Base-by-base conservation (phyloP, 2,113 vertebrate genomes). In the Nibea coibor region DNA sequence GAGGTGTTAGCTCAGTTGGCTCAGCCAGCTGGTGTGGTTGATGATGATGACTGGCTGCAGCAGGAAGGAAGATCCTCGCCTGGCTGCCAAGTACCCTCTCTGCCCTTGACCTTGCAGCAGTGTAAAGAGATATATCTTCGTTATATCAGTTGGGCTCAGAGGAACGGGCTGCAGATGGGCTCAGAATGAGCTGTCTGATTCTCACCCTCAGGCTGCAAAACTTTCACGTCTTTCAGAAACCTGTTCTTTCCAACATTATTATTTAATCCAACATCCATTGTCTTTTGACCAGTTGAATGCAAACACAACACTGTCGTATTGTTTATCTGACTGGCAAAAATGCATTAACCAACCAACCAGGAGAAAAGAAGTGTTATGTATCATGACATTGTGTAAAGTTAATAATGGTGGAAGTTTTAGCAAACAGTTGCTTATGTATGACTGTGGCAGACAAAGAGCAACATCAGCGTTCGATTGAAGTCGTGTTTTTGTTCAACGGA, bases 91-190 rank as follows among this genome's bases (percentile, higher is more conserved):
- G 59, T 66, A 61, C 57, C 69, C 65, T n/a, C 45, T 57, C 26
- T 84, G 78, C 77, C 83, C 88, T 91, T 88, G 89, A 90, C 80
- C 81, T 85, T 82, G 82, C 86, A 39, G 47, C 5, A 42, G 24
- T 85, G 53, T 24, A 57, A 63, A 62, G 65, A 76, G 65, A 77
- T 77, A 72, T 65, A 54, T 90, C 78, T 88, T 53, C 0, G 1
- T 67, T 47, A 78, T 63, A 80, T 54, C 35, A 11, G 64, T 15
- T 24, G 5, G 68, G 66, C 78, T 80, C 56, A 47, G 68, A 61
- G 83, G 57, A 58, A 75, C 2, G 42, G 54, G 53, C 71, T 68
- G 66, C n/a, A 43, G 81, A 69, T 1, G 53, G 73, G 22, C 64
- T 80, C 64, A 20, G 54, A 43, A 39, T 20, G 75, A 50, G 28